These are phyloP conservation scores for Fulica atra DNA, from an alignment of 2,113 vertebrate genomes.

Conservation along the genomic window DNA sequence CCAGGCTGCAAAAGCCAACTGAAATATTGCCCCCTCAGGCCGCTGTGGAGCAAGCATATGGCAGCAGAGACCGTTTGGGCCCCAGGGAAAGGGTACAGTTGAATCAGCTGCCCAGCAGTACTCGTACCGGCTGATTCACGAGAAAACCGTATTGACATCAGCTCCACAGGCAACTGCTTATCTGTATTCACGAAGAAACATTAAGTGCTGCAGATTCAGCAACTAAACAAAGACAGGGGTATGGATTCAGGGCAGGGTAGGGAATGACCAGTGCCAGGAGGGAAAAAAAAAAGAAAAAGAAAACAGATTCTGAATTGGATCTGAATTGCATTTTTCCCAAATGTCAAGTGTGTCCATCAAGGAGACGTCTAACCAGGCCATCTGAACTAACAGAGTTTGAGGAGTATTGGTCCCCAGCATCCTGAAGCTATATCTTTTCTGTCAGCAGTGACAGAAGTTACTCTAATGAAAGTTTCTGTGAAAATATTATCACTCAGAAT, in stretches of 20 bases:
- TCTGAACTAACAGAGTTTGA: not conserved
- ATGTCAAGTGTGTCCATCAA: not conserved
- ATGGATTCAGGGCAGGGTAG: not conserved
- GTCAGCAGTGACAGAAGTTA: not conserved
- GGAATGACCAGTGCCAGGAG: not conserved
- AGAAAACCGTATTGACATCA: not conserved
- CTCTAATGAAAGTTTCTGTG: not conserved
- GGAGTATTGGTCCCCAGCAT: fast-evolving
- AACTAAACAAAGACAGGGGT: not conserved
- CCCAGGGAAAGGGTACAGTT: not conserved
- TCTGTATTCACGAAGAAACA: not conserved
- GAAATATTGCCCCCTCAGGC: not conserved
- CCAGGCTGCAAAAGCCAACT: not conserved
- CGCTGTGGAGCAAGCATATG: not conserved
- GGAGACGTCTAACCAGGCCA: not conserved
- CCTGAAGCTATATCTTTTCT: not conserved
- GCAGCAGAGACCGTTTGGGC: not conserved
- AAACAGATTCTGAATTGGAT: not conserved
- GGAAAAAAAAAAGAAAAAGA: not conserved
- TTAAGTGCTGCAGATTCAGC: not conserved
- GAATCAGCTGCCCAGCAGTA: not conserved
- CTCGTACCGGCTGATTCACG: not conserved
- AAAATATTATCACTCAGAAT: not conserved
- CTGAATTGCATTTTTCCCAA: not conserved
- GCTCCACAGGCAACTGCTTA: not conserved